These are phyloP conservation scores for Pinna nobilis DNA, from an alignment of 1,140 invertebrate species.

Conservation along the genomic window DNA sequence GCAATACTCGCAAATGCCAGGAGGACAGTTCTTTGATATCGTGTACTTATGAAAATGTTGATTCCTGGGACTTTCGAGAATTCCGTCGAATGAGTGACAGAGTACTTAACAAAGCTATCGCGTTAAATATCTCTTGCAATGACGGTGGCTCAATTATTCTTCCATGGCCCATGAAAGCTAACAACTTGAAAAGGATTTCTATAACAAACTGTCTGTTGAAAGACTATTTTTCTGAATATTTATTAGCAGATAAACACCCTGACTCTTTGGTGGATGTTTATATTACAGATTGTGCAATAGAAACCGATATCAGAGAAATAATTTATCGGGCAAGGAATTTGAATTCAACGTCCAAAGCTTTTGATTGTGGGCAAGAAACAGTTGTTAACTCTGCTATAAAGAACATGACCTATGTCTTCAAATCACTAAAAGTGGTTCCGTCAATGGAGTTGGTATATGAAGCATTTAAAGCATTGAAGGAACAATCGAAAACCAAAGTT, in stretches of 20 bases:
- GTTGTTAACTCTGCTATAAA: constrained; percentile 1
- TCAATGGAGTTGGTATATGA: neutral
- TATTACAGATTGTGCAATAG: neutral
- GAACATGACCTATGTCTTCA: constrained; percentile 12
- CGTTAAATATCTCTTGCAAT: neutral
- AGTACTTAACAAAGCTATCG: no score
- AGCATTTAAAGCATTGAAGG: neutral
- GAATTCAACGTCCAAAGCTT: constrained; percentile 5
- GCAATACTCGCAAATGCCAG: no score
- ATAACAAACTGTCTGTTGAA: constrained; percentile 2
- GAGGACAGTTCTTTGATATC: no score
- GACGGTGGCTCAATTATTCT: neutral
- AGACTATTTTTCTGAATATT: constrained; percentile 6
- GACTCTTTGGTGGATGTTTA: neutral
- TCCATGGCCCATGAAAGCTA: constrained; percentile 14
- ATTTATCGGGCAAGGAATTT: neutral
- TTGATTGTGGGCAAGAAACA: constrained; percentile 8
- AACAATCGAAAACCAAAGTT: constrained; percentile 1
- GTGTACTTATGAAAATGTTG: no score
- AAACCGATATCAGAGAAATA: constrained; percentile 2
- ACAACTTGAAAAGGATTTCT: neutral
- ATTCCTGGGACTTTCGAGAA: neutral
- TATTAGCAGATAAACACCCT: neutral
- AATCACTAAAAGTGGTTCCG: neutral
- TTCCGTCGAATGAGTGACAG: neutral